Conservation (phyloP, 2,797 vertebrate species). For the Dromococcyx pavoninus region DNA sequence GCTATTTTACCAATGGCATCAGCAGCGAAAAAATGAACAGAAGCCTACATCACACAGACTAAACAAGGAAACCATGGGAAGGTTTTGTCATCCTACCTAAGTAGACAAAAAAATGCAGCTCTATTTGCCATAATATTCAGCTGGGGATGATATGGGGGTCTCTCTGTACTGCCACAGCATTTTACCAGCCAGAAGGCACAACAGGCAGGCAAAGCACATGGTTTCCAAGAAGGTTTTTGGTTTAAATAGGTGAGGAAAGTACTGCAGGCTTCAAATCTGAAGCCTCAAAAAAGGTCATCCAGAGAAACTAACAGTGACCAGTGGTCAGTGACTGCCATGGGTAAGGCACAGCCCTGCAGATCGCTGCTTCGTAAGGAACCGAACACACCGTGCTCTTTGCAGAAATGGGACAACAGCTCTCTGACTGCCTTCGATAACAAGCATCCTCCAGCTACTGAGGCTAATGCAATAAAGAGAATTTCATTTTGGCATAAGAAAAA, state of each 20-base stretch:
- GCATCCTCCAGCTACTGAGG: background rate
- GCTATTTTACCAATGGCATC: background rate
- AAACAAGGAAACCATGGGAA: background rate
- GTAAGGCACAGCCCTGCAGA: background rate
- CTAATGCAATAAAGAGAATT: slow-evolving; percentile 43
- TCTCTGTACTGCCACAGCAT: background rate
- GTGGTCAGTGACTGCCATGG: background rate
- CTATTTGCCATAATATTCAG: rapidly evolving
- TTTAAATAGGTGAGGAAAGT: background rate
- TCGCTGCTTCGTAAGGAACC: background rate
- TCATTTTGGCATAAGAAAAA: slow-evolving; percentile 1
- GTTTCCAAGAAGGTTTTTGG: background rate
- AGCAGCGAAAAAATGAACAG: background rate
- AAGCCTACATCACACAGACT: background rate
- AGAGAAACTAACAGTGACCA: background rate
- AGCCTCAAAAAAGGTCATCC: background rate
- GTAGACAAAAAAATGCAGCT: background rate
- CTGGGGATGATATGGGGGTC: background rate
- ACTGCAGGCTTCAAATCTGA: background rate
- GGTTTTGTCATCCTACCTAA: too few species aligned
- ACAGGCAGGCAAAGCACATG: background rate
- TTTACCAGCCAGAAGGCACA: background rate
- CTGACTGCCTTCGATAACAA: background rate
- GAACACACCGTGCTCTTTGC: background rate
- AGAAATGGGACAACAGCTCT: background rate